These are phyloP conservation scores for Drosophila affinis DNA, from an alignment of 2,888 invertebrate species.

Conservation along the genomic window DNA sequence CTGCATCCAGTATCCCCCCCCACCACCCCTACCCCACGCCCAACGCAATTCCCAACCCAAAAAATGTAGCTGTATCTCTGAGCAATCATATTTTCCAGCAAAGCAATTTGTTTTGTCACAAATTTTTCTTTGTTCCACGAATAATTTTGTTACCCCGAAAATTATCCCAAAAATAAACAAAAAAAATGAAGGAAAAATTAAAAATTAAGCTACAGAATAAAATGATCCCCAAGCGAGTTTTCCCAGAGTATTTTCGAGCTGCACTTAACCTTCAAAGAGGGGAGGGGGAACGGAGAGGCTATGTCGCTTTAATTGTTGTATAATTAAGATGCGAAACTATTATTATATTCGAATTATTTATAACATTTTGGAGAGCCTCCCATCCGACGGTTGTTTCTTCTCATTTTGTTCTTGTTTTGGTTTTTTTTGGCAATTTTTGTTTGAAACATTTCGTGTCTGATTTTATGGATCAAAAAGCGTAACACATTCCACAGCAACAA, in stretches of 20 bases:
- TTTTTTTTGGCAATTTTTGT: conserved; percentile 35
- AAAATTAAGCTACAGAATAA: neutral
- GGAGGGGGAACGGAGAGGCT: neutral
- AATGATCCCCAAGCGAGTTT: conserved; percentile 48
- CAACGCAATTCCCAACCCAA: neutral
- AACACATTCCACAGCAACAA: conserved; percentile 54
- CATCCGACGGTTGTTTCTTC: conserved; percentile 38
- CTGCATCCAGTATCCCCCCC: conserved; percentile 23
- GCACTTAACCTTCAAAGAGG: conserved; percentile 51
- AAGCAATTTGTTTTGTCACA: conserved; percentile 64
- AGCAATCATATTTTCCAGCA: conserved; percentile 55
- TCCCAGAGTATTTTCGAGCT: conserved; percentile 55
- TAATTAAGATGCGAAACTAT: conserved; percentile 75
- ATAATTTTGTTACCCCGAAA: conserved; percentile 48
- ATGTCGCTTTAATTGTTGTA: conserved; percentile 69
- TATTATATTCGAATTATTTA: conserved; percentile 63
- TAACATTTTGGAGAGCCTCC: conserved; percentile 25
- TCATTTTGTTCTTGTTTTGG: neutral
- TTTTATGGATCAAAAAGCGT: conserved; percentile 76
- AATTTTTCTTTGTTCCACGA: conserved; percentile 68
- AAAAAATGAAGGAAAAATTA: conserved; percentile 10
- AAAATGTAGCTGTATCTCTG: conserved; percentile 35
- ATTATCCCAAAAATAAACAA: conserved; percentile 3
- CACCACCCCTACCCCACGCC: neutral
- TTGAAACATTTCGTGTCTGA: conserved; percentile 61